phyloP scores from a whole-genome alignment of 2,797 vertebrate genomes.

The Tenualosa thibaudeaui region DNA sequence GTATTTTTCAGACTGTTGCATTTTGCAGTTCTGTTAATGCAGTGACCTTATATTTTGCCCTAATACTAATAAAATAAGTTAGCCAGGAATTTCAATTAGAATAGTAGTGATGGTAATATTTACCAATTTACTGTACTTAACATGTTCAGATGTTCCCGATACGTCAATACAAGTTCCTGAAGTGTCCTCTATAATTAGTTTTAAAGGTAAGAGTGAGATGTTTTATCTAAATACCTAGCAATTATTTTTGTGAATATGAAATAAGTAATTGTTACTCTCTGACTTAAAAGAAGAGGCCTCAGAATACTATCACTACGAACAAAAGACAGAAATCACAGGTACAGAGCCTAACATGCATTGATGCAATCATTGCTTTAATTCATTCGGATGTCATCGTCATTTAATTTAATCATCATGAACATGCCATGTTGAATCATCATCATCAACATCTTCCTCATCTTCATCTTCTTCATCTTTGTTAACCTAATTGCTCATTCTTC shows the following conservation, averaged over 20 bases:
- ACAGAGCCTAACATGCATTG: slow-evolving; percentile 41
- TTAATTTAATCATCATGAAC: too few relatives aligned
- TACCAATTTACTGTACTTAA: slow-evolving; percentile 27
- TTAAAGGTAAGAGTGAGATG: slow-evolving; percentile 77
- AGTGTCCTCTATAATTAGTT: slow-evolving; percentile 67
- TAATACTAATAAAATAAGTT: slow-evolving; percentile 9
- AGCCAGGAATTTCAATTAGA: not conserved
- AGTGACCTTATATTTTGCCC: not conserved
- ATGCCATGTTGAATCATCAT: slow-evolving; percentile 1
- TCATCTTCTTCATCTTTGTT: not conserved
- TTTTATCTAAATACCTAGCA: not conserved
- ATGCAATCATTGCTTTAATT: slow-evolving; percentile 20
- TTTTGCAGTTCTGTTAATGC: slow-evolving; percentile 11
- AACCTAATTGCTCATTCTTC: not conserved
- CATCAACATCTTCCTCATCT: not conserved
- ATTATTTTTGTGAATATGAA: slow-evolving; percentile 1
- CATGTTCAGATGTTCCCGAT: slow-evolving; percentile 82
- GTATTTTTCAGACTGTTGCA: slow-evolving; percentile 47
- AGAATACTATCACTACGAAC: slow-evolving; percentile 64
- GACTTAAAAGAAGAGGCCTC: slow-evolving; percentile 63
- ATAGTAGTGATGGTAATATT: not conserved
- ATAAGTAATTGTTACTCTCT: slow-evolving; percentile 40
- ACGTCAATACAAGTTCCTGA: slow-evolving; percentile 77
- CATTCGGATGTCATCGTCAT: not conserved
- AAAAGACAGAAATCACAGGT: slow-evolving; percentile 67